Base-by-base conservation (phyloP, 2,888 invertebrate species). In the Thereva unica region DNA sequence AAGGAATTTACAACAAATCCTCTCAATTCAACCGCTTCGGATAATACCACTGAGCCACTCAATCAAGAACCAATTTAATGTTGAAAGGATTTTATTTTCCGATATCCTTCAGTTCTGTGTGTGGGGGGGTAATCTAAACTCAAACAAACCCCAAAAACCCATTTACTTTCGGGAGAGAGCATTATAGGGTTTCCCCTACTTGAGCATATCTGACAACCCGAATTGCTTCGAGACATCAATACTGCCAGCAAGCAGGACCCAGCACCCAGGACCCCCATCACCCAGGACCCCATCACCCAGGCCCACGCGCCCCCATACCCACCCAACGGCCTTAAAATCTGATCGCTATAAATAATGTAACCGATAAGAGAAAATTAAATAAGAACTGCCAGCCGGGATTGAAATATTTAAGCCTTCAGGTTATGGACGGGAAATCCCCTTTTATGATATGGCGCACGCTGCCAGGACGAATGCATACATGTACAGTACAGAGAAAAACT, bases 11-110 rank as follows among this genome's bases (percentile, higher is more conserved):
- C 41, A 23, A 23, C 55, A n/a, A 47, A 59, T 59, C 35, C 45
- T 35, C 10, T 8, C 47, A 3, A 47, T 50, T n/a, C 7, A 34
- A 50, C 57, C 57, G 47, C 42, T 59, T 40, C 10, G 35, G 23
- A 44, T 45, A 10, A 47, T 38, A 38, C 57, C 57, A 37, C 34
- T 23, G 47, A 37, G 45, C 57, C 47, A 59, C 57, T 59, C 57
- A 59, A 59, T 59, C 57, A 59, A 59, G 47, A 59, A 59, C 57
- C 57, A 59, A 59, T 59, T 59, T 59, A 9, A 59, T 59, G 57
- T 59, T 45, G 57, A 47, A 59, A 59, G 47, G 57, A 47, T 59
- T 59, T 59, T 45, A 59, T 59, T 59, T 59, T 59, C 38, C 47
- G 57, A 59, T 59, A 59, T 38, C 57, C 45, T 59, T 44, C 47